Evolutionary conservation across 2,888 invertebrate species (phyloP), one percentile per base, ranked within the genome.

Genomic region (Leptinotarsa rubiginosa): DNA sequence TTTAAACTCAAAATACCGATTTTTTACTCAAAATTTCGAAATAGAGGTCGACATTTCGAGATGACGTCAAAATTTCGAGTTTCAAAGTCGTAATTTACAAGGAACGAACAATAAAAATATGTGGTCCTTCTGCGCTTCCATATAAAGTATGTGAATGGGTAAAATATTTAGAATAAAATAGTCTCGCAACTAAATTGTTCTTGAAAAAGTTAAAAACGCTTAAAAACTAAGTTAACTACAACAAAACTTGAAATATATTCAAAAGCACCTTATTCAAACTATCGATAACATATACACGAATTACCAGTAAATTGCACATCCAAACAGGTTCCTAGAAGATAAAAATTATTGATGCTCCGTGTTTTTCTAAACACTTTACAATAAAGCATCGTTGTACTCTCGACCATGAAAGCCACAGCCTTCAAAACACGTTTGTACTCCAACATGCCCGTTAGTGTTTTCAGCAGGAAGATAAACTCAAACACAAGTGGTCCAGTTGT

Each of bases 181-280:
- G 41, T 56, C 22, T 56, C 12, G 22, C 13, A 22, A 59, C 20
- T 59, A 1, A 59, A 7, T 22, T 22, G 25, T 20, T 16, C 59
- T 59, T 59, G 22, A 59, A 59, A 59, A 22, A 22, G 15, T 20
- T 59, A 22, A 59, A 59, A 59, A 59, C 25, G 3, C 20, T 25
- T 59, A 22, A 22, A 59, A 59, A 25, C 20, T 59, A 59, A 20
- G 22, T 59, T 41, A 59, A 68, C 54, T 52, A 67, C 49, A 67
- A 68, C n/a, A 66, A 25, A 68, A 68, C 54, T 41, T 68, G 18
- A 41, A 68, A 68, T 20, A 68, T 54, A 68, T 54, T 68, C 67
- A 72, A 73, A 70, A 75, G 75, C 75, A 75, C 75, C 75, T 72
- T 76, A 72, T 72, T 69, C 73, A 75, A 73, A 70, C 76, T 74